These are phyloP conservation scores for Lethenteron camtschaticum DNA, from an alignment of 2,113 vertebrate species.

Conservation along the genomic window DNA sequence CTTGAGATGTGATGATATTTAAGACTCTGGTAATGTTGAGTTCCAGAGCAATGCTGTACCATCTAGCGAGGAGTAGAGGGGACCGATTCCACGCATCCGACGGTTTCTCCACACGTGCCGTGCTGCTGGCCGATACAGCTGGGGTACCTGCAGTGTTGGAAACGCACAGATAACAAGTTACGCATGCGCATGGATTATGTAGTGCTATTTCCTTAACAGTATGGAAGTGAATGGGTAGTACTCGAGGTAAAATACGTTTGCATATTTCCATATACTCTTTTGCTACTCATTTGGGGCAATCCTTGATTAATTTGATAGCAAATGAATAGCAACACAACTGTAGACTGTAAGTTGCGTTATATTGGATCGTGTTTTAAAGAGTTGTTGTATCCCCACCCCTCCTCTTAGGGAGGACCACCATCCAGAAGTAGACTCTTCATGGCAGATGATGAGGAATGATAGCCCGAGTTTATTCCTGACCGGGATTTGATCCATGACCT, in stretches of 20 bases:
- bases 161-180: neutral
- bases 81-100: slow-evolving; percentile 83
- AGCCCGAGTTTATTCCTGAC: neutral
- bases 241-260: slow-evolving; percentile 2
- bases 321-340: neutral
- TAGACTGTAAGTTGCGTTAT: too few species aligned
- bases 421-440: neutral
- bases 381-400: too few species aligned
- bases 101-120: slow-evolving; percentile 71
- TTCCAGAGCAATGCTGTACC: slow-evolving; percentile 25
- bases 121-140: slow-evolving; percentile 79
- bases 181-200: too few species aligned
- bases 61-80: slow-evolving; percentile 71
- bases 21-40: too few species aligned
- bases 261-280: too few species aligned
- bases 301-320: slow-evolving; percentile 5
- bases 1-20: too few species aligned
- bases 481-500: neutral
- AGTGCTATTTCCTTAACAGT: neutral
- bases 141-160: slow-evolving; percentile 43
- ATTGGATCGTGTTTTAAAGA: too few species aligned
- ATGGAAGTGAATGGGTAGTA: neutral
- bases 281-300: too few species aligned
- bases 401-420: too few species aligned
- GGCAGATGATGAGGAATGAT: slow-evolving; percentile 7